A percentile compares a stretch with the other conserved stretches of the same genome.
Evolutionary conservation across 2,797 vertebrate species (phyloP).

Genomic region (Bufotes viridis): DNA sequence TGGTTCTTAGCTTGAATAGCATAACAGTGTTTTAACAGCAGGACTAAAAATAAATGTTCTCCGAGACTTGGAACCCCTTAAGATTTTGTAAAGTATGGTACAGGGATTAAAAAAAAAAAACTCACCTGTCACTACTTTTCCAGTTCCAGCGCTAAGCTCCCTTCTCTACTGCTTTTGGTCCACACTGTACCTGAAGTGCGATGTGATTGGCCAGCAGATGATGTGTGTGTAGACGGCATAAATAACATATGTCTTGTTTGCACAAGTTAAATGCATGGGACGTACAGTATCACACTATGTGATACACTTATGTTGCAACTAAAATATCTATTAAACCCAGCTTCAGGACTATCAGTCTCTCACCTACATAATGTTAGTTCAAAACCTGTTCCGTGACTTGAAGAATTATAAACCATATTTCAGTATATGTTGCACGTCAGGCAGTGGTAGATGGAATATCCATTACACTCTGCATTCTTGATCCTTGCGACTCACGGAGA

Average conservation of each 20-base stretch:
- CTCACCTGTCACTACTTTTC: too few relatives aligned
- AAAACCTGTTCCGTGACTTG: neutral
- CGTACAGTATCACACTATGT: neutral
- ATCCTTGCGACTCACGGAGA: conserved; percentile 11
- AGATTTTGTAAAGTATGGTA: too few relatives aligned
- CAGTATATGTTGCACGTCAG: neutral
- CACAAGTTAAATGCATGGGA: neutral
- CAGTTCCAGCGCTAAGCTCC: too few relatives aligned
- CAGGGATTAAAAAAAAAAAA: too few relatives aligned
- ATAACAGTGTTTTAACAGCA: too few relatives aligned
- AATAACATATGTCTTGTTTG: neutral
- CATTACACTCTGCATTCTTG: conserved; percentile 37
- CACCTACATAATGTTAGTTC: neutral
- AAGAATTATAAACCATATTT: neutral
- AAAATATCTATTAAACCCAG: neutral
- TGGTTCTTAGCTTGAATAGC: too few relatives aligned
- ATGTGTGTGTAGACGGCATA: too few relatives aligned
- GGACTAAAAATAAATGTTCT: too few relatives aligned
- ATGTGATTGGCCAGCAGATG: too few relatives aligned
- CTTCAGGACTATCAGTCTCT: neutral
- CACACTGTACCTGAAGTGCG: too few relatives aligned
- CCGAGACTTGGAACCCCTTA: too few relatives aligned
- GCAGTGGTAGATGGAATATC: neutral
- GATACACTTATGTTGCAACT: neutral
- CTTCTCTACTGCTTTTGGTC: too few relatives aligned